Evolutionary conservation across 2,797 vertebrate species (phyloP).

Genomic region (Rhinogobio ventralis): DNA sequence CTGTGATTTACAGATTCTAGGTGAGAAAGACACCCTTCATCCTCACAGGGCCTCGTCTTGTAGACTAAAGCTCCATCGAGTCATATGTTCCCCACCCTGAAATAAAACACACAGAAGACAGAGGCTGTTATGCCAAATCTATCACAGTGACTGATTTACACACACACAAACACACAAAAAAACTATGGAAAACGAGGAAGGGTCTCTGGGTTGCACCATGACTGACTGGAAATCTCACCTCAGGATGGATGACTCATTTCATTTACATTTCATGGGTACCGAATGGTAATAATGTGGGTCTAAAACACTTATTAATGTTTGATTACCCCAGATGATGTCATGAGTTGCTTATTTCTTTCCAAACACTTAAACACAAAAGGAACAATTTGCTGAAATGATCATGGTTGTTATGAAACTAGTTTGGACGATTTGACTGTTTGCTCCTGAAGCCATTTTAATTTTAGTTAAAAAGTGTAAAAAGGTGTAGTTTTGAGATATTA

Average conservation of each 20-base stretch:
- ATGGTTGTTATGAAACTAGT: neutral
- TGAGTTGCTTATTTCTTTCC: neutral
- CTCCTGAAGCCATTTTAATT: constrained; percentile 17
- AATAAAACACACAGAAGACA: neutral
- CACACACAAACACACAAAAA: neutral
- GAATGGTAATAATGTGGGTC: constrained; percentile 25
- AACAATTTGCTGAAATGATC: constrained; percentile 5
- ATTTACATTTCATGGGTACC: constrained; percentile 5
- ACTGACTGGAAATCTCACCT: constrained; percentile 35
- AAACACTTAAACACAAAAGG: constrained; percentile 17
- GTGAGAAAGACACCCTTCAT: constrained; percentile 46
- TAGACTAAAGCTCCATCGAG: constrained; percentile 9
- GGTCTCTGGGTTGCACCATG: constrained; percentile 26
- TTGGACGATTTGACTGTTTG: constrained; percentile 6
- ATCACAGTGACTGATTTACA: constrained; percentile 16
- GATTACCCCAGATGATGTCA: constrained; percentile 24
- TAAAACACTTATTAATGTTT: constrained; percentile 27
- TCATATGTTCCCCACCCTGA: constrained; percentile 38
- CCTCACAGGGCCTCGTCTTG: neutral
- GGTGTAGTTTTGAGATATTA: neutral
- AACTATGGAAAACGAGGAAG: constrained; percentile 33
- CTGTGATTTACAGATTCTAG: constrained; percentile 56
- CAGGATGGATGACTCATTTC: constrained; percentile 45
- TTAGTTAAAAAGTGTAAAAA: neutral
- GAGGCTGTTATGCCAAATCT: constrained; percentile 3